A percentile compares a stretch with the other conserved stretches of the same genome.
phyloP scores from a whole-genome alignment of 2,113 vertebrate genomes.

The Pelusios castaneus region DNA sequence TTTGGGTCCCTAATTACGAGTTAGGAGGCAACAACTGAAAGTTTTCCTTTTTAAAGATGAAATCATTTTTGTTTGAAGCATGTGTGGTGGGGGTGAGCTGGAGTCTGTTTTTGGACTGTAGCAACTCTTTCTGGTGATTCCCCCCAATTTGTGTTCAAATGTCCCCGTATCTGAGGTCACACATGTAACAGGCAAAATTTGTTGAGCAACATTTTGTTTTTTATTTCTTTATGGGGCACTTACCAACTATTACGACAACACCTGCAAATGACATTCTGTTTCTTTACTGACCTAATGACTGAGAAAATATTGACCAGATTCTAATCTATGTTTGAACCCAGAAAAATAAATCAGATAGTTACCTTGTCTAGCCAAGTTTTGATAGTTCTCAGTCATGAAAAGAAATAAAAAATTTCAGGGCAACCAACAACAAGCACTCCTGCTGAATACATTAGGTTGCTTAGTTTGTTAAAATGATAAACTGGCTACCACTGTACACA shows the following conservation, averaged over 20 bases:
- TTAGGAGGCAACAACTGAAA: neutral
- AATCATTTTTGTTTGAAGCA: neutral
- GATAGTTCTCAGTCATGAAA: neutral
- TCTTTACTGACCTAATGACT: neutral
- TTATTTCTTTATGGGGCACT: neutral
- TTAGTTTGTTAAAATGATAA: neutral
- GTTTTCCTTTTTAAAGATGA: neutral
- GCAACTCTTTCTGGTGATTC: neutral
- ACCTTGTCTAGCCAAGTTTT: neutral
- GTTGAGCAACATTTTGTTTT: neutral
- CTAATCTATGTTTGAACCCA: neutral
- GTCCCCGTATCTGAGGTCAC: neutral
- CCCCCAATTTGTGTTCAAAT: neutral
- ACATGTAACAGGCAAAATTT: neutral
- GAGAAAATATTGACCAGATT: neutral
- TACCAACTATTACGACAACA: neutral
- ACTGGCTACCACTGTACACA: neutral
- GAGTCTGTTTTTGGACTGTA: neutral
- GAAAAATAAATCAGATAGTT: neutral
- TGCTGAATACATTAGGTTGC: neutral
- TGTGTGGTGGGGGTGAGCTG: neutral
- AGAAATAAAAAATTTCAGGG: conserved; percentile 18
- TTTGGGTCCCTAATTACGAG: neutral
- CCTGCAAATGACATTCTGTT: neutral
- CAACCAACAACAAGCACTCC: neutral